Base-by-base conservation (phyloP, 2,113 vertebrate genomes). In the Thinocorus orbignyianus region DNA sequence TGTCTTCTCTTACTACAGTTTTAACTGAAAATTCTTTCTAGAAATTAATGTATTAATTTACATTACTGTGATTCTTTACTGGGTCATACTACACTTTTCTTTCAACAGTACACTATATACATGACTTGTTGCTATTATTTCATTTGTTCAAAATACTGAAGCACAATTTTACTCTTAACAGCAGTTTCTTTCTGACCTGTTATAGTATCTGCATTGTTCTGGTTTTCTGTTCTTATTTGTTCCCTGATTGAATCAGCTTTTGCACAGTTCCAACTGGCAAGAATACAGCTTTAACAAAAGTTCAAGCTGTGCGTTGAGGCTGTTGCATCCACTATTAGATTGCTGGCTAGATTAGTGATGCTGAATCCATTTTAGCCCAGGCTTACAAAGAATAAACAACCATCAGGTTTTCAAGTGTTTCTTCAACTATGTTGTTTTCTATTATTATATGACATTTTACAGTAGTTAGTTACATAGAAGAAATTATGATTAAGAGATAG, bases 211-310 rank as follows among this genome's bases (percentile, higher is more conserved):
- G 46, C 90, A 92, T 97, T 97, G 90, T 97, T 96, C 87, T 86
- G 64, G 77, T 16, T 79, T 84, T 94, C 95, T 97, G 95, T 96
- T 97, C 83, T 96, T 91, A 52, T 94, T 97, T 97, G 92, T 96
- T 98, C 68, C 81, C 82, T 88, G 95, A 60, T 87, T 96, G 88
- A 97, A 97, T 94, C 84, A 57, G 93, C 94, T 97, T 84, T 98
- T 93, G 60, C 93, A 95, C 81, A 85, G 93, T 93, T 98, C 96
- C 95, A 97, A 52, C 96, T 98, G 98, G 97, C 97, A 96, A 78
- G 88, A 86, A 17, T 74, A 91, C 90, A 95, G 91, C 92, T 94
- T 97, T 94, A 88, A 97, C 94, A 96, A 97, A 97, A 97, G 94
- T 85, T 95, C 77, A 82, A 95, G 94, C 97, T 98, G 96, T 96